Percentiles rank a stretch among this genome's conserved stretches.
Evolutionary conservation across 2,797 vertebrate species (phyloP).

Genomic region (Poeciliopsis paucimaculata): DNA sequence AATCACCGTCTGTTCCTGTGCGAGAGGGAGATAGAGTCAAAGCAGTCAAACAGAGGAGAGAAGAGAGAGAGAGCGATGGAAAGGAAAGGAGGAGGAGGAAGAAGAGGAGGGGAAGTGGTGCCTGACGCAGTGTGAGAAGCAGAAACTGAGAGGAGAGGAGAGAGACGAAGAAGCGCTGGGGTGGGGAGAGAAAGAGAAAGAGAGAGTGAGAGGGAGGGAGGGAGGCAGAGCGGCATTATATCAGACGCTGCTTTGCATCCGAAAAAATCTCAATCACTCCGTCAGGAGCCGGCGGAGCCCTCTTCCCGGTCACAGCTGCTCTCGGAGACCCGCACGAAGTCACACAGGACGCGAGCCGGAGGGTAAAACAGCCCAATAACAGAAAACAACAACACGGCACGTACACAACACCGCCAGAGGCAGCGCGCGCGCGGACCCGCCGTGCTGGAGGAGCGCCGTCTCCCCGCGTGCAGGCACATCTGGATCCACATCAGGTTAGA

Average conservation of each 20-base stretch:
- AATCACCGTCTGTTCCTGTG: constrained; percentile 67
- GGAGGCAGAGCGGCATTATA: constrained; percentile 57
- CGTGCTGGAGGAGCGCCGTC: constrained; percentile 31
- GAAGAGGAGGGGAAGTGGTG: constrained; percentile 49
- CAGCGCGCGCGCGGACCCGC: constrained; percentile 31
- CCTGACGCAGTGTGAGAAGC: constrained; percentile 77
- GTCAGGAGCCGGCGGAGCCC: constrained; percentile 21
- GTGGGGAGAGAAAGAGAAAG: constrained; percentile 52
- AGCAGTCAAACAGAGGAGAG: constrained; percentile 21
- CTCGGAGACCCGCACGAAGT: constrained; percentile 29
- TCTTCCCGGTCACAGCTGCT: constrained; percentile 37
- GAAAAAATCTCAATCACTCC: constrained; percentile 35
- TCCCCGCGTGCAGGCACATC: constrained; percentile 25
- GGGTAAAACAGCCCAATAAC: constrained; percentile 26
- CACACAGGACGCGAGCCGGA: constrained; percentile 35
- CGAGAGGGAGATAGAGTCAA: constrained; percentile 30
- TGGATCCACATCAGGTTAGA: constrained; percentile 65
- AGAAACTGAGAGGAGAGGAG: constrained; percentile 66
- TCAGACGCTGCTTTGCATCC: constrained; percentile 53
- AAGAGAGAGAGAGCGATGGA: constrained; percentile 23
- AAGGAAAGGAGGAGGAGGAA: constrained; percentile 11
- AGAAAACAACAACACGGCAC: neutral
- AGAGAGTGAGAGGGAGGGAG: constrained; percentile 23
- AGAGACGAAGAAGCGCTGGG: constrained; percentile 54
- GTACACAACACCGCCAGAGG: constrained; percentile 21